A percentile compares a stretch with the other conserved stretches of the same genome.
Conservation (phyloP, 2,113 vertebrate genomes). For the Chelonoidis abingdonii region DNA sequence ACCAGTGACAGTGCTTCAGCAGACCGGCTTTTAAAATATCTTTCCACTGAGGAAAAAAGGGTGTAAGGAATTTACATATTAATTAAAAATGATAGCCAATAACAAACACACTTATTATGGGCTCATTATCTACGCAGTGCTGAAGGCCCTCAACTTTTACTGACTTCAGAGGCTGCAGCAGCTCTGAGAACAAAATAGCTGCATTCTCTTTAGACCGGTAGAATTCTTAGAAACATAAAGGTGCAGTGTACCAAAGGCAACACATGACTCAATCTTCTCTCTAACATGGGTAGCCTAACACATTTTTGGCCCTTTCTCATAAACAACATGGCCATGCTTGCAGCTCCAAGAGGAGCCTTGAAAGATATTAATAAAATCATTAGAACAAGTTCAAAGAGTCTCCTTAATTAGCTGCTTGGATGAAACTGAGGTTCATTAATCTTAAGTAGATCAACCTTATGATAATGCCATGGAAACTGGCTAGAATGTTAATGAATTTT, state of each 20-base stretch:
- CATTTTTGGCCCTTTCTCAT: conserved; percentile 72
- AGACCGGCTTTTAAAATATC: not conserved
- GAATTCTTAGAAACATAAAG: not conserved
- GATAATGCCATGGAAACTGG: conserved; percentile 70
- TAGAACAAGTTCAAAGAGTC: conserved; percentile 76
- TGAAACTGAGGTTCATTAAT: conserved; percentile 74
- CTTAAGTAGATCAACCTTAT: conserved; percentile 72
- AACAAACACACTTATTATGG: not conserved
- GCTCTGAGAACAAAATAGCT: conserved; percentile 31
- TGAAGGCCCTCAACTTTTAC: conserved; percentile 2
- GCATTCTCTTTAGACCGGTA: not conserved
- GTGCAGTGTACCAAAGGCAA: conserved; percentile 53
- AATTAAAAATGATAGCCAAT: not conserved
- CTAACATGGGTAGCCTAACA: conserved; percentile 37
- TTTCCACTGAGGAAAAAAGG: rapidly evolving
- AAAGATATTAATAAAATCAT: conserved; percentile 75
- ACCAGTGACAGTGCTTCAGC: not conserved
- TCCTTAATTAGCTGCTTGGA: conserved; percentile 76
- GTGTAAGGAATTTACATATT: not conserved
- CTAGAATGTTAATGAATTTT: conserved; percentile 71
- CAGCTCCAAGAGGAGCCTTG: conserved; percentile 65
- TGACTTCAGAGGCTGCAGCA: not conserved
- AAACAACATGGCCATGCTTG: conserved; percentile 74
- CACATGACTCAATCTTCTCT: not conserved
- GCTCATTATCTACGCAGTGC: not conserved